Evolutionary conservation across 2,113 vertebrate species (phyloP), one percentile per base, ranked within the genome.

Genomic region (Calypte anna): DNA sequence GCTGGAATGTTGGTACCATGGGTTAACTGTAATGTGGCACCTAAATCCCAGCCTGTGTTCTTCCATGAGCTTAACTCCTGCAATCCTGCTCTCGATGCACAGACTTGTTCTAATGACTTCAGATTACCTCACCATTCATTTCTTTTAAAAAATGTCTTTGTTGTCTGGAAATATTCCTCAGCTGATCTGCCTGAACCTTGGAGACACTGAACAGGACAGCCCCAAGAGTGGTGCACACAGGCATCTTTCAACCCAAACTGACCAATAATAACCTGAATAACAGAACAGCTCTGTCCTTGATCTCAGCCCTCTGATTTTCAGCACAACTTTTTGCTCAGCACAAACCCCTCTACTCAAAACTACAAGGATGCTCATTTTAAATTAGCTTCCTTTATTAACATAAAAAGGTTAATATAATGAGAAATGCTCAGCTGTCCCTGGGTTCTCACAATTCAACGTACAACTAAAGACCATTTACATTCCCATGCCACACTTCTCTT

Each of bases 331-430:
- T 21, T n/a, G n/a, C 87, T 69, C 74, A 67, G 69, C 67, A 80
- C 59, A 93, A 82, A 21, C n/a, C 30, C 23, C 31, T 27, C 69
- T 51, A 4, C n/a, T 50, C 31, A 48, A 40, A 57, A 24, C 64
- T 28, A 11, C 69, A 83, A 72, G 58, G 73, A 81, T 43, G 63
- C 63, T 10, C 43, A 22, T 59, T 86, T 69, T 48, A 81, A 88
- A 90, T 75, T 67, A 90, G 63, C 50, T 36, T 86, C 57, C 63
- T 62, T 46, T 46, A 83, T 86, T 90, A 93, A 44, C 51, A 86
- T 30, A n/a, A 76, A 95, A 77, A 73, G 58, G 43, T 38, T 90
- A 85, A 86, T 38, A 76, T 66, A 77, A 59, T 14, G 53, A 72
- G 83, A 55, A 86, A 53, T 4, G 23, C 75, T 82, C 40, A 5